phyloP scores from a whole-genome alignment of 2,113 vertebrate species.

The Hippocampus zosterae region DNA sequence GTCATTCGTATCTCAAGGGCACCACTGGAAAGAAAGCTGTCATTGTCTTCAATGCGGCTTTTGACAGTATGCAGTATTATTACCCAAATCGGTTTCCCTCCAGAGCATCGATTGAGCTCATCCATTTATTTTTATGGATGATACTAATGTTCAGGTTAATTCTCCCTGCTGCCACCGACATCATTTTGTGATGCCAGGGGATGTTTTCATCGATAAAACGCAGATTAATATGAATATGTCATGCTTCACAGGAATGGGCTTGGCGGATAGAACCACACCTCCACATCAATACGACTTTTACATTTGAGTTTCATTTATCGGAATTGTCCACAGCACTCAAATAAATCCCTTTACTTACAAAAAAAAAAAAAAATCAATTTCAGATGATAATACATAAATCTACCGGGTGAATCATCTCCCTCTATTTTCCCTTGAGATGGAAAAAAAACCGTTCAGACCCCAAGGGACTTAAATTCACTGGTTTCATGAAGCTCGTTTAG shows the following conservation, averaged over 20 bases:
- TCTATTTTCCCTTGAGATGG: neutral
- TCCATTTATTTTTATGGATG: neutral
- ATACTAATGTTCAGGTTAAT: neutral
- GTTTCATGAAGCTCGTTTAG: neutral
- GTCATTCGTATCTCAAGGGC: neutral
- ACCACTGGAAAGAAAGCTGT: neutral
- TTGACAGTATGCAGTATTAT: neutral
- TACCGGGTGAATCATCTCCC: neutral
- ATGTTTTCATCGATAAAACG: constrained; percentile 5
- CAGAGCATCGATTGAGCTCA: neutral
- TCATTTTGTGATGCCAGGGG: neutral
- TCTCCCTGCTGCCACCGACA: neutral
- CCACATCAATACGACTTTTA: neutral
- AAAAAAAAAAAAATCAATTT: neutral
- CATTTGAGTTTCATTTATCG: neutral
- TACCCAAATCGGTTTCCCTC: neutral
- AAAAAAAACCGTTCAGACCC: neutral
- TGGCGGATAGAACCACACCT: neutral
- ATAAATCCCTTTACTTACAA: neutral
- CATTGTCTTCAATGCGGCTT: neutral
- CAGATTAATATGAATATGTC: neutral
- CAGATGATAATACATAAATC: neutral
- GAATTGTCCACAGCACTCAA: neutral
- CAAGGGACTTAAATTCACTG: neutral
- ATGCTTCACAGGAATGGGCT: neutral